A percentile compares a stretch with the other conserved stretches of the same genome.
These are phyloP conservation scores for Neelides sp. DNA, from an alignment of 1,140 invertebrate genomes.

Conservation along the genomic window DNA sequence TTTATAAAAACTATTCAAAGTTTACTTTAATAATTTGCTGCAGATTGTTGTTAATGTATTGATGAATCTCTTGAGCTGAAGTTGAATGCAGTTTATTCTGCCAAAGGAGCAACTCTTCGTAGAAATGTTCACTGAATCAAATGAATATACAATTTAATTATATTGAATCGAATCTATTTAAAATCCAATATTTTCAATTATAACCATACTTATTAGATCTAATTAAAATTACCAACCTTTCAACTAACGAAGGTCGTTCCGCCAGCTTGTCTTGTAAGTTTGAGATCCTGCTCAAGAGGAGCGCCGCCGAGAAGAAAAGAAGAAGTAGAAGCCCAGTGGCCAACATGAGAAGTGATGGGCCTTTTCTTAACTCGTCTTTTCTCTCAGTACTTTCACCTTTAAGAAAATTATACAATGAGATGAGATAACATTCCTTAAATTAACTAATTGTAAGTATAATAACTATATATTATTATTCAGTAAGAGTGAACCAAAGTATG, in stretches of 20 bases:
- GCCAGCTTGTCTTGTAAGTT: conserved; percentile 37
- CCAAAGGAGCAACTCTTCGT: conserved; percentile 46
- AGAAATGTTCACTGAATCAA: conserved; percentile 41
- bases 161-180: conserved; percentile 12
- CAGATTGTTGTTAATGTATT: conserved; percentile 47
- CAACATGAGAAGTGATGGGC: conserved; percentile 35
- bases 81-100: conserved; percentile 47
- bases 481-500: too few relatives aligned
- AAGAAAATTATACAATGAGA: too few relatives aligned
- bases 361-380: conserved; percentile 15
- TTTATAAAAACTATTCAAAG: not conserved
- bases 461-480: too few relatives aligned
- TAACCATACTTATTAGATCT: not conserved
- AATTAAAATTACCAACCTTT: conserved; percentile 23
- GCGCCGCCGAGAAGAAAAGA: conserved; percentile 38
- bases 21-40: conserved; percentile 48
- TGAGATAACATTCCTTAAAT: too few relatives aligned
- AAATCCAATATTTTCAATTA: not conserved
- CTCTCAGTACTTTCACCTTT: too few relatives aligned
- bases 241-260: conserved; percentile 22
- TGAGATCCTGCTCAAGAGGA: conserved; percentile 39
- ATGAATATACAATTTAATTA: conserved; percentile 1
- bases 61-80: conserved; percentile 46
- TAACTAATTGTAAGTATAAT: too few relatives aligned
- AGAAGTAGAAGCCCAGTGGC: conserved; percentile 38